phyloP scores from a whole-genome alignment of 1,140 invertebrate species.

The Theocolax elegans region DNA sequence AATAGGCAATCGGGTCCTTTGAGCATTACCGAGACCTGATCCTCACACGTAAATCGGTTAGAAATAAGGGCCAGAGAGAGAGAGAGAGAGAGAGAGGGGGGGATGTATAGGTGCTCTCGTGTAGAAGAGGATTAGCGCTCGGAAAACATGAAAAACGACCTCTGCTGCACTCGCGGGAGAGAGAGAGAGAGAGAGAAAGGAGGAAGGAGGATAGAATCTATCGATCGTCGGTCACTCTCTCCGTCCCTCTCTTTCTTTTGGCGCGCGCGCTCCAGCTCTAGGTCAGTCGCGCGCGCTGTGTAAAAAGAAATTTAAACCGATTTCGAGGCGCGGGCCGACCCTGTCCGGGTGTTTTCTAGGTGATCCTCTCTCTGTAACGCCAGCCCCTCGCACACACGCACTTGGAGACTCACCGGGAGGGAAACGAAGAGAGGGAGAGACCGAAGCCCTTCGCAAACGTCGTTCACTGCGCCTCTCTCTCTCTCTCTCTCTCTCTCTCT shows the following conservation, averaged over 20 bases:
- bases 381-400: not conserved
- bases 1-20: too few relatives aligned
- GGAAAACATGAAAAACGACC: constrained; percentile 3
- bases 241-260: not conserved
- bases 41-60: too few relatives aligned
- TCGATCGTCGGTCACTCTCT: not conserved
- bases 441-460: not conserved
- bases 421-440: too few relatives aligned
- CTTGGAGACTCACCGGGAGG: not conserved
- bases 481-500: not conserved
- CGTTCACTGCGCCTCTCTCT: not conserved
- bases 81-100: too few relatives aligned
- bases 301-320: constrained; percentile 36
- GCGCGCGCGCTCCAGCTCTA: too few relatives aligned
- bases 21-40: too few relatives aligned
- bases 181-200: too few relatives aligned
- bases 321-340: constrained; percentile 6
- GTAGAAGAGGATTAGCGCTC: not conserved
- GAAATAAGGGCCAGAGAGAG: too few relatives aligned
- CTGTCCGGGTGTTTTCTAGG: constrained; percentile 20
- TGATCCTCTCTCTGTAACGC: too few relatives aligned
- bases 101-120: not conserved
- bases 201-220: too few relatives aligned
- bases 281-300: not conserved
- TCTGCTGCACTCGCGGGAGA: not conserved